phyloP scores from a whole-genome alignment of 1,140 invertebrate species.

The Neotoxoptera formosana region DNA sequence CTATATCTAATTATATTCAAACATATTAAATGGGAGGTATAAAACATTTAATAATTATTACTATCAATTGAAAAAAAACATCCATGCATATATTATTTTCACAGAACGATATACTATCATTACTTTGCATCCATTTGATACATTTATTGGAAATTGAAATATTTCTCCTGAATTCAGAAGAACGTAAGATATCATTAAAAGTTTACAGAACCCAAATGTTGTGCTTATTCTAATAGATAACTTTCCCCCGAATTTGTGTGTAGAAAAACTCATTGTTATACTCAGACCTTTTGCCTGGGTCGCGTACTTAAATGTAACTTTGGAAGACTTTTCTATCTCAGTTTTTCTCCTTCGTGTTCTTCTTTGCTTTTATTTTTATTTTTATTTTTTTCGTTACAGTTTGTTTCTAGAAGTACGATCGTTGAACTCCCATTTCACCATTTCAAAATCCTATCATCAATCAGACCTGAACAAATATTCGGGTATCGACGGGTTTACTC shows the following conservation, averaged over 20 bases:
- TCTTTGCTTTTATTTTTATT: neutral
- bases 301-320: constrained; percentile 54
- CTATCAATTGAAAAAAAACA: neutral
- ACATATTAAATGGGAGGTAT: neutral
- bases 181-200: constrained; percentile 36
- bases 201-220: constrained; percentile 28
- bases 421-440: constrained; percentile 38
- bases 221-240: constrained; percentile 51
- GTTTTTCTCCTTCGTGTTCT: neutral
- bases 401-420: constrained; percentile 40
- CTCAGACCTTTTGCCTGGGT: constrained; percentile 5
- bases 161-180: neutral
- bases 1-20: neutral
- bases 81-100: neutral
- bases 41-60: neutral
- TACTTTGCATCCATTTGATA: neutral
- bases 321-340: constrained; percentile 47
- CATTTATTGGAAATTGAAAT: constrained; percentile 27
- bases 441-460: constrained; percentile 50
- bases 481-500: constrained; percentile 41
- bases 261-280: constrained; percentile 49
- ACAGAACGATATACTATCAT: neutral
- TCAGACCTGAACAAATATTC: constrained; percentile 48
- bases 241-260: neutral
- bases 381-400: constrained; percentile 36